Conservation (phyloP, 2,797 vertebrate species). For the Hemitrygon akajei region DNA sequence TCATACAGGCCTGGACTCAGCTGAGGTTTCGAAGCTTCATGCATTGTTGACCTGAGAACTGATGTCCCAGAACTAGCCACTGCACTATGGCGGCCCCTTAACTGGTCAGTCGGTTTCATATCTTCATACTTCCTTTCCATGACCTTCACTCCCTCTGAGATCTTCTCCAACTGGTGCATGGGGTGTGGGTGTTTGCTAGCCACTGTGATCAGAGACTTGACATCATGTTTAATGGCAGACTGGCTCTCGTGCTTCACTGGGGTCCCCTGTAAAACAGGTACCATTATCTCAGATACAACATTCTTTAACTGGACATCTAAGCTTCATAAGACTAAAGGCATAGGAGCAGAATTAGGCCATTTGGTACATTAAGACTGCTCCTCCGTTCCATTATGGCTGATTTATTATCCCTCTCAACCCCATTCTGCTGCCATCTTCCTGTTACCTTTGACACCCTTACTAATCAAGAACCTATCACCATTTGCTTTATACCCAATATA, state of each 20-base stretch:
- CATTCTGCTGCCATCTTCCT: too few relatives aligned
- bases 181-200: conserved; percentile 75
- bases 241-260: conserved; percentile 76
- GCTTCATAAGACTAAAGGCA: too few relatives aligned
- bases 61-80: conserved; percentile 90
- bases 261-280: conserved; percentile 56
- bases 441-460: too few relatives aligned
- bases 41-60: conserved; percentile 88
- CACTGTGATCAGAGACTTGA: conserved; percentile 93
- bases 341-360: too few relatives aligned
- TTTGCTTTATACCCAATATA: too few relatives aligned
- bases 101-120: conserved; percentile 63
- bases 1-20: conserved; percentile 94
- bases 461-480: too few relatives aligned
- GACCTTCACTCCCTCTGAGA: conserved; percentile 63
- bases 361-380: too few relatives aligned
- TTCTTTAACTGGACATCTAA: background rate
- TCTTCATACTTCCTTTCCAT: conserved; percentile 86
- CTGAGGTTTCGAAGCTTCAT: conserved; percentile 81
- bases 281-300: background rate
- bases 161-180: conserved; percentile 77
- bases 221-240: conserved; percentile 91
- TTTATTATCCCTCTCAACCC: too few relatives aligned
- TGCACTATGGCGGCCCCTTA: conserved; percentile 77
- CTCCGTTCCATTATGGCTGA: too few relatives aligned